Evolutionary conservation across 2,888 invertebrate genomes (phyloP).

Genomic region (Ichneumon xanthorius): DNA sequence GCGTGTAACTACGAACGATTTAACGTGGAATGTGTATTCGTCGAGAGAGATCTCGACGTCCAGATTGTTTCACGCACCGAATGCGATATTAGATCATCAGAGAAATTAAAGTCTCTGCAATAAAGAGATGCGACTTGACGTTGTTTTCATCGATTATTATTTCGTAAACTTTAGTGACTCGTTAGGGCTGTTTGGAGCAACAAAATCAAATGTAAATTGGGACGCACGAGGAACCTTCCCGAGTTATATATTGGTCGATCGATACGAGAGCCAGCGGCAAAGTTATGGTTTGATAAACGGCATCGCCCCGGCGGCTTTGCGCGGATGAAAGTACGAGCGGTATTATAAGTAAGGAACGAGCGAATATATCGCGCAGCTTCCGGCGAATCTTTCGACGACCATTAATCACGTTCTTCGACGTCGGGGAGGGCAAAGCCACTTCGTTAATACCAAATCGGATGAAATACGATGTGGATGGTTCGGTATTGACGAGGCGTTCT

Average conservation of each 20-base stretch:
- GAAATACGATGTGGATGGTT: neutral
- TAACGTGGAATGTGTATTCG: constrained; percentile 35
- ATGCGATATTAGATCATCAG: constrained; percentile 11
- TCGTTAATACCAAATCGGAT: neutral
- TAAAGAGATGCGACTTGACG: constrained; percentile 52
- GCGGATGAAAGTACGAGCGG: neutral
- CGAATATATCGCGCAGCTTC: neutral
- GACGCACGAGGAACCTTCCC: constrained; percentile 12
- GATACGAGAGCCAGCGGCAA: constrained; percentile 47
- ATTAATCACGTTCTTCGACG: neutral
- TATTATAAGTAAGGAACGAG: neutral
- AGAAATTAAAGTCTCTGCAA: constrained; percentile 28
- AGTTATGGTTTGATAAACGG: constrained; percentile 1
- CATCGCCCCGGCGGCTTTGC: neutral
- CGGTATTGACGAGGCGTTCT: neutral
- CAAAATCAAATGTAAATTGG: constrained; percentile 17
- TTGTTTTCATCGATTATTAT: constrained; percentile 8
- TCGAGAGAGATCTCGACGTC: constrained; percentile 51
- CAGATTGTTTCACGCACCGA: constrained; percentile 29
- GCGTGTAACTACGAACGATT: constrained; percentile 13
- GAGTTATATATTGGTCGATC: constrained; percentile 69
- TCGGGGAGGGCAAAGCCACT: neutral
- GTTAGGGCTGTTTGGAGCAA: neutral
- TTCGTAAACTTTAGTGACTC: neutral
- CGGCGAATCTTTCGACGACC: neutral